Evolutionary conservation across 2,113 vertebrate genomes (phyloP), one percentile per base, ranked within the genome.

Genomic region (Spheniscus mendiculus): DNA sequence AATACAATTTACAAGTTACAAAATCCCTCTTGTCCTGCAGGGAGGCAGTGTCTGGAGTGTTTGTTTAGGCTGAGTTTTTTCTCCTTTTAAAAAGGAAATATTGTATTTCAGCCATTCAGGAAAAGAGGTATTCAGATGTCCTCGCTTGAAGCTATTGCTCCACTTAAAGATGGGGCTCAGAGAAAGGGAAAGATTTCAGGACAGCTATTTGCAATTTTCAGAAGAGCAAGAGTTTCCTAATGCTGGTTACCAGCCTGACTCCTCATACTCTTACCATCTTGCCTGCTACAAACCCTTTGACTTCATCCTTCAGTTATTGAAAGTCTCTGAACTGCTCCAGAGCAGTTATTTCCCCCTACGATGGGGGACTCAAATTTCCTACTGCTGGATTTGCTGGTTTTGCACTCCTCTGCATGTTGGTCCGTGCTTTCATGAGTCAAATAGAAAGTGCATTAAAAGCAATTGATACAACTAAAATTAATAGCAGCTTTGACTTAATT

Each of bases 201-300:
- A 56, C 70, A 80, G 71, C 32, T 80, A 0, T 88, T 44, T 34
- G 52, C 52, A 38, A 0, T 1, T n/a, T 77, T 44, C 40, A 23
- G 70, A 34, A 53, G 62, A 85, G 36, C 19, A 12, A 15, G n/a
- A 22, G 63, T 47, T 78, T 14, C 53, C 50, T 22, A 0, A 1
- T 10, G 52, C 56, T 36, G 61, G 21, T 66, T 6, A 12, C n/a
- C 58, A 71, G 85, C 53, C 83, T 17, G 20, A 8, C 12, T 30
- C 14, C 74, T 38, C 25, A 0, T 8, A 1, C 18, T 58, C 26
- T 5, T 2, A 8, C 50, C 70, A 3, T 8, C 81, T 44, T 10
- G 3, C 6, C 50, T 8, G 0, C 36, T 30, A 32, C 0, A 2
- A 79, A 0, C 29, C 7, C 72, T 73, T 26, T 10, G 34, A 1